Conservation (phyloP, 92 coral and sea anemone genomes). For the Isaurus tuberculatus region DNA sequence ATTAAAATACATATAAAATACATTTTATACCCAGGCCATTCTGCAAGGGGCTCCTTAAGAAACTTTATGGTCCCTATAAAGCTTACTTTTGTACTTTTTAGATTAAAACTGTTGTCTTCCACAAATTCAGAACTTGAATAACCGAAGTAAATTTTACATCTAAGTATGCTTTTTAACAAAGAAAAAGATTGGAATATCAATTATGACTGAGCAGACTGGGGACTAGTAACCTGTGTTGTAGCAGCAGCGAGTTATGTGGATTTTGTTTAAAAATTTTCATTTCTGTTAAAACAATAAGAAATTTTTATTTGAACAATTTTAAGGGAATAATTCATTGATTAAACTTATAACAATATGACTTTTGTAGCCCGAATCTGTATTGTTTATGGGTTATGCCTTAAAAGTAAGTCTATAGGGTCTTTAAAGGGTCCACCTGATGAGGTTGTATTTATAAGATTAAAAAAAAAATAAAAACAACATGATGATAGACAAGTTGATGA, state of each 20-base stretch:
- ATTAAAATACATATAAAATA: constrained; percentile 20
- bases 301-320: not conserved
- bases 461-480: constrained; percentile 5
- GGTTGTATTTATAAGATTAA: constrained; percentile 8
- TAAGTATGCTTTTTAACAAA: constrained; percentile 34
- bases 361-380: constrained; percentile 9
- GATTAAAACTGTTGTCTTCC: constrained; percentile 20
- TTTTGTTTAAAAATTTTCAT: constrained; percentile 9
- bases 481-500: constrained; percentile 15
- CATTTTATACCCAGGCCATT: constrained; percentile 39
- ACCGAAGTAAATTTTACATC: constrained; percentile 11
- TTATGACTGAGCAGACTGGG: constrained; percentile 21
- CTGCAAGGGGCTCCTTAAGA: constrained; percentile 30
- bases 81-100: constrained; percentile 29
- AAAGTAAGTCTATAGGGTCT: constrained; percentile 19
- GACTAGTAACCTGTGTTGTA: constrained; percentile 19
- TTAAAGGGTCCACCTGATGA: constrained; percentile 18
- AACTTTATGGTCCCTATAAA: constrained; percentile 27
- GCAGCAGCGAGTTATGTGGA: constrained; percentile 25
- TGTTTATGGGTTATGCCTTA: constrained; percentile 11
- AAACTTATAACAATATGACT: constrained; percentile 18
- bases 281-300: constrained; percentile 14
- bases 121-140: constrained; percentile 17
- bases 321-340: constrained; percentile 12
- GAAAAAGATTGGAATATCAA: constrained; percentile 34